Percentiles rank a stretch among this genome's conserved stretches.
These are phyloP conservation scores for Dolichotis patagonum DNA, from an alignment of 2,113 vertebrate genomes.

Conservation along the genomic window DNA sequence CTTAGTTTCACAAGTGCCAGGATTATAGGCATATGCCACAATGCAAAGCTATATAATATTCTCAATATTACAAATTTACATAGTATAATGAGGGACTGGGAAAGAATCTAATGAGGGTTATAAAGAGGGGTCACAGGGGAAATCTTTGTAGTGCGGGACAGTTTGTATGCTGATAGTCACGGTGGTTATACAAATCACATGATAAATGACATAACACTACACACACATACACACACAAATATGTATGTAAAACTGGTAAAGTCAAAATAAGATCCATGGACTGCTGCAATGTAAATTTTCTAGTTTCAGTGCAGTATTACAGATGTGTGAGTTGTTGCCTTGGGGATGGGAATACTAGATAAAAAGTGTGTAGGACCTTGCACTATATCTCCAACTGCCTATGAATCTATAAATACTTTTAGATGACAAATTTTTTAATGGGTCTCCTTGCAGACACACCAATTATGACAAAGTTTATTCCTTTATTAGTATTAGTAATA, in stretches of 20 bases:
- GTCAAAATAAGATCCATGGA: not conserved
- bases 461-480: not conserved
- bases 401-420: not conserved
- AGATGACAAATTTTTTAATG: not conserved
- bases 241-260: not conserved
- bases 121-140: not conserved
- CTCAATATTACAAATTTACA: not conserved
- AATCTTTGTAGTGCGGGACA: not conserved
- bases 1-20: not conserved
- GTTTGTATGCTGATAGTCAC: not conserved
- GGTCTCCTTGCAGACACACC: not conserved
- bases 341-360: not conserved
- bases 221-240: not conserved
- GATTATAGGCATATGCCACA: not conserved
- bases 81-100: not conserved
- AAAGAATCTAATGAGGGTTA: not conserved
- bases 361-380: not conserved
- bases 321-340: not conserved
- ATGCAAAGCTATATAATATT: not conserved
- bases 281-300: not conserved
- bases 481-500: constrained; percentile 13
- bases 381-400: not conserved
- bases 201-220: not conserved
- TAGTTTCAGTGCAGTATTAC: not conserved
- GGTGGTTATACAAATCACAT: not conserved